A percentile compares a stretch with the other conserved stretches of the same genome.
phyloP scores from a whole-genome alignment of 2,797 vertebrate genomes.

The Hyperoplus immaculatus region DNA sequence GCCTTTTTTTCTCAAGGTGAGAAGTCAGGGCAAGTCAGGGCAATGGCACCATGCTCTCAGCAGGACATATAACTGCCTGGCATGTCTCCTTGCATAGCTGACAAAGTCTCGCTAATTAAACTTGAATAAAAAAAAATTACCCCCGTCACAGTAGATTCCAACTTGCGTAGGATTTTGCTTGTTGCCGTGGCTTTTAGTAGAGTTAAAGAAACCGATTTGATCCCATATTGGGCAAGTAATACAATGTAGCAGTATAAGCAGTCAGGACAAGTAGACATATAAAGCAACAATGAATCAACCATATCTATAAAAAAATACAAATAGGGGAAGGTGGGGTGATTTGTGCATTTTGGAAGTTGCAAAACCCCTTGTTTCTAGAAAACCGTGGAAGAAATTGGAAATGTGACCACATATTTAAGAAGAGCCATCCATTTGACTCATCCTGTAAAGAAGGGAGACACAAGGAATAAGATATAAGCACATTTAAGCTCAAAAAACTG shows the following conservation, averaged over 20 bases:
- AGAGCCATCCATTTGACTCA: too few relatives aligned
- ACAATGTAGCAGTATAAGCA: not conserved
- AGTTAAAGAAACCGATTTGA: conserved; percentile 20
- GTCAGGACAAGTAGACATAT: not conserved
- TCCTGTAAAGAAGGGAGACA: too few relatives aligned
- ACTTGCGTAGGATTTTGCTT: conserved; percentile 8
- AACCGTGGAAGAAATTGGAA: too few relatives aligned
- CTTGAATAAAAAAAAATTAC: conserved; percentile 39
- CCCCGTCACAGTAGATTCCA: conserved; percentile 44
- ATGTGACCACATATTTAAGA: too few relatives aligned
- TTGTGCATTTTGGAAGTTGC: too few relatives aligned
- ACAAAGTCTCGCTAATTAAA: conserved; percentile 63
- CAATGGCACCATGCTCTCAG: conserved; percentile 58
- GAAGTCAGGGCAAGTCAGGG: conserved; percentile 61
- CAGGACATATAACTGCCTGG: conserved; percentile 42
- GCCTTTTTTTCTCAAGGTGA: conserved; percentile 67
- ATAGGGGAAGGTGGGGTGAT: too few relatives aligned
- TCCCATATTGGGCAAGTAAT: not conserved
- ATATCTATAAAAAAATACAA: conserved; percentile 4
- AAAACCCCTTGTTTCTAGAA: too few relatives aligned
- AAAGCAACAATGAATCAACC: conserved; percentile 14
- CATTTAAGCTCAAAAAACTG: too few relatives aligned
- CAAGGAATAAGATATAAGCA: too few relatives aligned
- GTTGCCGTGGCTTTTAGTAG: conserved; percentile 1
- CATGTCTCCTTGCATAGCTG: conserved; percentile 56